Evolutionary conservation across 2,113 vertebrate species (phyloP).

Genomic region (Percina caprodes): DNA sequence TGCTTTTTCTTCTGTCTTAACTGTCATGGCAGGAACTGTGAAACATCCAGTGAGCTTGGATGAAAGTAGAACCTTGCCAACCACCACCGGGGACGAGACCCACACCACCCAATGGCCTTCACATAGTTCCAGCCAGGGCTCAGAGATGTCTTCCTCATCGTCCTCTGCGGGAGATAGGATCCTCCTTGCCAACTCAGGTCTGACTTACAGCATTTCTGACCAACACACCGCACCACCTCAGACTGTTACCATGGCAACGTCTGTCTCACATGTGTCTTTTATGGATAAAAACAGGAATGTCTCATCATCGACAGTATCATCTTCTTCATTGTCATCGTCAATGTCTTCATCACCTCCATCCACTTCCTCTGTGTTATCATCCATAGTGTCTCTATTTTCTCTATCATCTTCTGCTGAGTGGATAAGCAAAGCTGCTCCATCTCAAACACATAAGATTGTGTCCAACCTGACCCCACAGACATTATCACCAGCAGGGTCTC

Average conservation of each 20-base stretch:
- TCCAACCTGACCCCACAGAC: conserved; percentile 27
- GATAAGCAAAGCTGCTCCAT: conserved; percentile 36
- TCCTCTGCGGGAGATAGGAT: conserved; percentile 69
- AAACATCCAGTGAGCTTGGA: conserved; percentile 77
- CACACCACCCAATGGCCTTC: conserved; percentile 84
- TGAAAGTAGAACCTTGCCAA: conserved; percentile 80
- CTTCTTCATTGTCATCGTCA: conserved; percentile 33
- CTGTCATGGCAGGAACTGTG: conserved; percentile 79
- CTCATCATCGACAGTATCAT: conserved; percentile 27
- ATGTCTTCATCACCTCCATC: conserved; percentile 25
- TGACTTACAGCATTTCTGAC: conserved; percentile 81
- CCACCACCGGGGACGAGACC: conserved; percentile 82
- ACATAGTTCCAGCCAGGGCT: conserved; percentile 80
- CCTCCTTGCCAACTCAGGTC: conserved; percentile 87
- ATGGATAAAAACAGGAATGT: conserved; percentile 15
- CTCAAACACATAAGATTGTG: conserved; percentile 20
- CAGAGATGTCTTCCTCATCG: conserved; percentile 74
- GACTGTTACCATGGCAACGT: conserved; percentile 43
- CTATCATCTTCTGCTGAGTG: conserved; percentile 26
- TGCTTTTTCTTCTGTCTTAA: conserved; percentile 82
- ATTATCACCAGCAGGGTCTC: conserved; percentile 42
- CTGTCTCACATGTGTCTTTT: conserved; percentile 34
- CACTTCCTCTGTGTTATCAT: conserved; percentile 29
- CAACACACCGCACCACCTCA: conserved; percentile 37
- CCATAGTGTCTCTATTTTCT: conserved; percentile 21